Percentiles rank a stretch among this genome's conserved stretches.
Conservation (phyloP, 2,113 vertebrate species). For the Coregonus clupeaformis region DNA sequence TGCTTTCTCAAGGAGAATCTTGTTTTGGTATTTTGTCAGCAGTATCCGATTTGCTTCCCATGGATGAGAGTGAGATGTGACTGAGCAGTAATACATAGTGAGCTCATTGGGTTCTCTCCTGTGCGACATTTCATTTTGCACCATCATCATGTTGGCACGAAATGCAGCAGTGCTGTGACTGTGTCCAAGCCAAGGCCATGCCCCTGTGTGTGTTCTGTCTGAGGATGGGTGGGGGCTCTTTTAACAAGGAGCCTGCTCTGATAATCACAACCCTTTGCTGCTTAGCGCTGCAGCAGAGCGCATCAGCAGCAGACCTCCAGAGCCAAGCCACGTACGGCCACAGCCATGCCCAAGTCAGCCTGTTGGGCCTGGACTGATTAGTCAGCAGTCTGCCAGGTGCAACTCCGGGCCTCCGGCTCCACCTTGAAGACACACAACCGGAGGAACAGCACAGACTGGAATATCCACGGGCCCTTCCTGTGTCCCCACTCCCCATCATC, state of each 20-base stretch:
- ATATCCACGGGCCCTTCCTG: background rate
- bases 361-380: conserved; percentile 50
- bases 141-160: no score
- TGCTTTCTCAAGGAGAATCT: no score
- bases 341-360: conserved; percentile 36
- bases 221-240: no score
- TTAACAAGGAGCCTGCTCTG: background rate
- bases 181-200: no score
- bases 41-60: no score
- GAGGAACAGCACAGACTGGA: background rate
- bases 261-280: conserved; percentile 20
- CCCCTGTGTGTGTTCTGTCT: background rate
- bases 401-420: conserved; percentile 25
- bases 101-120: no score
- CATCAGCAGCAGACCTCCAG: conserved; percentile 23
- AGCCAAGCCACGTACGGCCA: conserved; percentile 10
- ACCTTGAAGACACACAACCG: background rate
- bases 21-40: no score
- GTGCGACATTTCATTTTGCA: no score
- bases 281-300: background rate
- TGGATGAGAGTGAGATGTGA: no score
- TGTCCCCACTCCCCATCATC: background rate
- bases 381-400: conserved; percentile 61
- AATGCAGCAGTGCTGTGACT: no score
- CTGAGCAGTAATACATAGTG: no score